These are phyloP conservation scores for Lutjanus erythropterus DNA, from an alignment of 2,113 vertebrate genomes.

Conservation along the genomic window DNA sequence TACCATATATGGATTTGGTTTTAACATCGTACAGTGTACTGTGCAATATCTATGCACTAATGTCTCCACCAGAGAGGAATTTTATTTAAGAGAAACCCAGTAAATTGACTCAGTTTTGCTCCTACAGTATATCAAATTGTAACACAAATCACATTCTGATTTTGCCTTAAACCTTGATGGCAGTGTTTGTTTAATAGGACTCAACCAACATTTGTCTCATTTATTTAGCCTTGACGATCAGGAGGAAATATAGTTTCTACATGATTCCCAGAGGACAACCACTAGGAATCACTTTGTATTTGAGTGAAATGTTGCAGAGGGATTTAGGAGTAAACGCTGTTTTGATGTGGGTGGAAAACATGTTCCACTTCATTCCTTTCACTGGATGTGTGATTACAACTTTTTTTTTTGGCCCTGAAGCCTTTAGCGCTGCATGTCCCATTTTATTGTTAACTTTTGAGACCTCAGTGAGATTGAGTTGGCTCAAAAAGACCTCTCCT, in stretches of 20 bases:
- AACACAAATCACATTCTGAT: conserved; percentile 23
- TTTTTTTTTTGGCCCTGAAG: conserved; percentile 52
- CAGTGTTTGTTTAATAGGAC: conserved; percentile 52
- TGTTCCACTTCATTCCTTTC: conserved; percentile 65
- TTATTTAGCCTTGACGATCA: conserved; percentile 64
- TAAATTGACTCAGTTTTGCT: conserved; percentile 12
- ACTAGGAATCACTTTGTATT: conserved; percentile 62
- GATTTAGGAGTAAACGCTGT: conserved; percentile 56
- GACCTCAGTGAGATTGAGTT: conserved; percentile 78
- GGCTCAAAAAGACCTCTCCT: conserved; percentile 73
- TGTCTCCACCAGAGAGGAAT: background rate
- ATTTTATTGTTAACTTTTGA: conserved; percentile 72
- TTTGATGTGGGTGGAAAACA: conserved; percentile 71
- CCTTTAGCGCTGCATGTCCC: conserved; percentile 60
- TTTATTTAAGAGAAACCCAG: conserved; percentile 9
- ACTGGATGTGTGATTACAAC: conserved; percentile 64
- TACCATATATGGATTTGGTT: background rate
- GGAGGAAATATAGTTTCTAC: conserved; percentile 25
- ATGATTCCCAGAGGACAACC: conserved; percentile 50
- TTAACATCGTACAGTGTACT: background rate
- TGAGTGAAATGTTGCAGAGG: conserved; percentile 61
- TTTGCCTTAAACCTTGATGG: conserved; percentile 36
- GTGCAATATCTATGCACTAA: background rate
- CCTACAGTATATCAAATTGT: conserved; percentile 9
- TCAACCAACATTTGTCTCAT: conserved; percentile 58